These are phyloP conservation scores for Coremacera marginata DNA, from an alignment of 2,888 invertebrate genomes.

Conservation along the genomic window DNA sequence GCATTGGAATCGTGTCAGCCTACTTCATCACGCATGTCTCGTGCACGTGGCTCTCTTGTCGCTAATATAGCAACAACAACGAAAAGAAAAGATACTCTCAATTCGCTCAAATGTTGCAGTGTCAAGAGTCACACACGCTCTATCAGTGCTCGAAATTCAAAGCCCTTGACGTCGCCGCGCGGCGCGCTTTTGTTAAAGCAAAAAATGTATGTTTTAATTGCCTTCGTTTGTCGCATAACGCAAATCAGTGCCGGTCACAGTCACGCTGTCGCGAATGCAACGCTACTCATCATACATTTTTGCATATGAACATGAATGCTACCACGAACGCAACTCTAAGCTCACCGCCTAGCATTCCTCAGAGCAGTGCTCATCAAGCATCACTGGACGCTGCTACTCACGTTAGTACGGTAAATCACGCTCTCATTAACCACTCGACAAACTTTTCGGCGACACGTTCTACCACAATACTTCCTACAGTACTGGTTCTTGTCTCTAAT, in stretches of 20 bases:
- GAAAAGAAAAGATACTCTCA: background rate
- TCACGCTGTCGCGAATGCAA: background rate
- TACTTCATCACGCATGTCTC: too few species aligned
- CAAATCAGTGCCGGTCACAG: too few species aligned
- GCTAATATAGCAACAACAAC: slow-evolving; percentile 30
- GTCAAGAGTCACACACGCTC: background rate
- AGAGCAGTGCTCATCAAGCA: too few species aligned
- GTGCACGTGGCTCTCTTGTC: background rate
- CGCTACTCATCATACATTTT: background rate
- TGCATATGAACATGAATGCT: background rate
- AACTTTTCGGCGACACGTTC: background rate
- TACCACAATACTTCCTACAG: background rate
- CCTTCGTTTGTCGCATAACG: background rate
- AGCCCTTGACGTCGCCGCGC: background rate
- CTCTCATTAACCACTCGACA: background rate
- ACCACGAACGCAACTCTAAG: background rate
- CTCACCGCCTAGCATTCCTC: too few species aligned
- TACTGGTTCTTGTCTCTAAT: background rate
- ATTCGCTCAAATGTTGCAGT: background rate
- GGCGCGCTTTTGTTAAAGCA: background rate
- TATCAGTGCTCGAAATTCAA: background rate
- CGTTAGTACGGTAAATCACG: background rate
- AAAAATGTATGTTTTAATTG: slow-evolving; percentile 31
- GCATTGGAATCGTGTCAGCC: too few species aligned
- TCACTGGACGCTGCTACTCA: background rate